Evolutionary conservation across 2,797 vertebrate species (phyloP), one percentile per base, ranked within the genome.

Genomic region (Cichlasoma orientale): DNA sequence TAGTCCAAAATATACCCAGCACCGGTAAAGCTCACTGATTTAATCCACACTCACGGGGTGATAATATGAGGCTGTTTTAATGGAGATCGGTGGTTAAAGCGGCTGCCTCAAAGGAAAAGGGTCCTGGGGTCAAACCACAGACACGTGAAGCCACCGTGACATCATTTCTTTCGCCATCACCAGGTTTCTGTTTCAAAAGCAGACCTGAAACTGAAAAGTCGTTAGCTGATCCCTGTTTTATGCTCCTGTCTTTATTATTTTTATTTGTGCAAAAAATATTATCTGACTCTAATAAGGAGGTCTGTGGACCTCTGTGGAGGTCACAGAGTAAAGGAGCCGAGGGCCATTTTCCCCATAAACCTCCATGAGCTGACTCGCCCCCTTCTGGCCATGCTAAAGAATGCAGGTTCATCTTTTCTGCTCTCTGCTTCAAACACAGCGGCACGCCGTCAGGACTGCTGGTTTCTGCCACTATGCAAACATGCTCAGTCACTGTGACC

Each of bases 211-310:
- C 21, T 61, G 58, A 41, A 23, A 61, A 41, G 58, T 6, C 21
- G 9, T 0, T 2, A 44, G 12, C 59, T 44, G 13, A 41, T 10
- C 58, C 1, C 58, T 61, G 4, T 41, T 38, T 41, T 25, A 41
- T 41, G 0, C n/a, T 61, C 25, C 31, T 16, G 18, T 31, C 19
- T 38, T 33, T 58, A n/a, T n/a, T n/a, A n/a, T n/a, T 25, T 41
- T 38, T 10, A 38, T 38, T 38, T 38, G 36, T 41, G 3, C 3
- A 4, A 13, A 41, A 12, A 41, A 41, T 41, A 41, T 4, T 13
- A 41, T 13, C 38, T 4, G 11, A 41, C 38, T 41, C 36, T 11
- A 38, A 38, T 38, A 1, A 38, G 3, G n/a, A n/a, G n/a, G n/a
- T n/a, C n/a, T n/a, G n/a, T n/a, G n/a, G n/a, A n/a, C n/a, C n/a